Percentiles rank a stretch among this genome's conserved stretches.
phyloP scores from a whole-genome alignment of 92 coral and sea anemone species.

The Siderastrea siderea region DNA sequence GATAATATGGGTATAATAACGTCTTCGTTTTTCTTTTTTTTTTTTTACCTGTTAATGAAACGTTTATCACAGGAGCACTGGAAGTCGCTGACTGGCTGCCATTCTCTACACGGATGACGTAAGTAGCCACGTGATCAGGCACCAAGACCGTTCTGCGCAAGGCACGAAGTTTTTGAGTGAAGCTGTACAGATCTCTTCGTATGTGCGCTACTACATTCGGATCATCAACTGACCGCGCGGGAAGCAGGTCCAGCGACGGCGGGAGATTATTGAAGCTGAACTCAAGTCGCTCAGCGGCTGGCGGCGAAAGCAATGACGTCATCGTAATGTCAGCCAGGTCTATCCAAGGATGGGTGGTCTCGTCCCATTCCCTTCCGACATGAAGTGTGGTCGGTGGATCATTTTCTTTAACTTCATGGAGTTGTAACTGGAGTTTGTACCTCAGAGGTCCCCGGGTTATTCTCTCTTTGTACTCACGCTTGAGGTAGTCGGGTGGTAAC shows the following conservation, averaged over 20 bases:
- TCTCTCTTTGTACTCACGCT: conserved; percentile 69
- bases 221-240: conserved; percentile 86
- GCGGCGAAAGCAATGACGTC: conserved; percentile 71
- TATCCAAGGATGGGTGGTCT: conserved; percentile 89
- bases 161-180: conserved; percentile 67
- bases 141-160: conserved; percentile 11
- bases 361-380: conserved; percentile 84
- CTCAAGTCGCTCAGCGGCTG: conserved; percentile 73
- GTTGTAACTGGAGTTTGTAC: conserved; percentile 87
- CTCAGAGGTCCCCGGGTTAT: conserved; percentile 67
- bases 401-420: conserved; percentile 66
- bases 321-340: conserved; percentile 92
- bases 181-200: conserved; percentile 67
- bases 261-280: conserved; percentile 69
- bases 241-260: conserved; percentile 62
- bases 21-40: too few species aligned
- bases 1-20: too few species aligned
- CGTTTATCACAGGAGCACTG: conserved; percentile 57
- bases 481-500: conserved; percentile 70
- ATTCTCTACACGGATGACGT: conserved; percentile 68
- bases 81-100: conserved; percentile 67
- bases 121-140: conserved; percentile 59
- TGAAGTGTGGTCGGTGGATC: conserved; percentile 84
- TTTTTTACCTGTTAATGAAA: conserved; percentile 74
- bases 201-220: conserved; percentile 68